Evolutionary conservation across 2,113 vertebrate genomes (phyloP), one percentile per base, ranked within the genome.

Genomic region (Gasterosteus nipponicus): DNA sequence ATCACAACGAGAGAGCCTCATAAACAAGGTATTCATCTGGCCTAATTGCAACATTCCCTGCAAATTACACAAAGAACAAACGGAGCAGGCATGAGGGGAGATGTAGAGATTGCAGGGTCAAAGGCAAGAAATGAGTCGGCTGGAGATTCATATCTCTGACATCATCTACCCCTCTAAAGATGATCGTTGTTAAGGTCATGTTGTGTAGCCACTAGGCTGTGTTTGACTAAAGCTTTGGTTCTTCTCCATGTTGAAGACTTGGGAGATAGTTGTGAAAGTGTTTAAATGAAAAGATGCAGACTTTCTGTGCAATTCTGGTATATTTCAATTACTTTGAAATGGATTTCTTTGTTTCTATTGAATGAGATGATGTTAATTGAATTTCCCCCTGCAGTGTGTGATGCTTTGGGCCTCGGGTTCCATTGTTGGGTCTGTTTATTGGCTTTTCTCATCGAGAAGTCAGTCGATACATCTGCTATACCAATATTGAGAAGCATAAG

Each of bases 1-100:
- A 89, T 92, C 91, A 86, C 76, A 68, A 69, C 69, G 41, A 68
- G 61, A 82, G 85, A 71, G 76, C 41, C 74, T 80, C 75, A 73
- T 63, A 75, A 86, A 83, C 62, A 82, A 39, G 31, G 54, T 73
- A 61, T 83, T 89, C 81, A 79, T 80, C 72, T 44, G 79, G 60
- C 39, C 69, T 89, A 80, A 89, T 82, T 84, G 74, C 84, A 67
- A 65, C 14, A 7, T 61, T 64, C 44, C 62, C n/a, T 65, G 62
- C 51, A 47, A 18, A 68, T 72, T 59, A 78, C 57, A 47, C 35
- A 54, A 41, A 63, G 82, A 73, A 73, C 49, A 78, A 69, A 69
- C 44, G 69, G 65, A 56, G 69, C 69, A 58, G 75, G 69, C 10
- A 6, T n/a, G 53, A 49, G 69, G 60, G 63, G 72, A 77, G 64